A percentile compares a stretch with the other conserved stretches of the same genome.
Evolutionary conservation across 37 sponge, comb jelly and placozoan genomes (phyloP).

Genomic region (Amphimedon queenslandica): DNA sequence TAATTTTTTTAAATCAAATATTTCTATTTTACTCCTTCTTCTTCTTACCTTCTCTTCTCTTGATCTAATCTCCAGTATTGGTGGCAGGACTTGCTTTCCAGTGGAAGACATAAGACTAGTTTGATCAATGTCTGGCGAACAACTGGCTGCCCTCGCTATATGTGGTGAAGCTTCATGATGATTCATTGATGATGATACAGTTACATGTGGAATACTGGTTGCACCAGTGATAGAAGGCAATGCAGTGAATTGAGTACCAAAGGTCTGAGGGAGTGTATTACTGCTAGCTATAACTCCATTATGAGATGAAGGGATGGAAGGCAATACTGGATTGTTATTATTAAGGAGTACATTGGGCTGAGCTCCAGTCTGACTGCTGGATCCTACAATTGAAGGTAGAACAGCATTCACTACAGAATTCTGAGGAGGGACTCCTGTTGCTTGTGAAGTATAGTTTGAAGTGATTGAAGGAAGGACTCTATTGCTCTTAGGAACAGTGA

Average conservation of each 20-base stretch:
- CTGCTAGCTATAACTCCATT: too few relatives aligned
- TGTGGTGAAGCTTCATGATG: not conserved
- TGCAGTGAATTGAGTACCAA: too few relatives aligned
- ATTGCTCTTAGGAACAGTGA: not conserved
- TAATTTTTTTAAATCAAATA: too few relatives aligned
- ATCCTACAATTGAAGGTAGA: not conserved
- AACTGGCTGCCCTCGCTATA: not conserved
- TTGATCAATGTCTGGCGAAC: not conserved
- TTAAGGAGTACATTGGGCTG: too few relatives aligned
- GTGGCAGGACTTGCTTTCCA: not conserved
- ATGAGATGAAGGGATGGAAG: not conserved
- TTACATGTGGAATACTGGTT: too few relatives aligned
- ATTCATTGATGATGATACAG: too few relatives aligned
- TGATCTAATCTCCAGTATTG: not conserved
- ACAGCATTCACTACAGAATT: not conserved
- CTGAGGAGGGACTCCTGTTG: not conserved
- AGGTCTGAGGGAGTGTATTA: not conserved
- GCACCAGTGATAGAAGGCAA: too few relatives aligned
- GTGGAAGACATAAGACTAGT: not conserved
- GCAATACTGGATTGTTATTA: not conserved
- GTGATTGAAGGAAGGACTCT: not conserved
- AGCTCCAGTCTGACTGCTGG: too few relatives aligned
- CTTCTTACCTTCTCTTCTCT: not conserved
- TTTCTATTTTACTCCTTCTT: not conserved
- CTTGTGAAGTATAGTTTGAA: not conserved